Percentiles rank a stretch among this genome's conserved stretches.
Conservation (phyloP, 1,140 invertebrate genomes). For the Holcopasites calliopsidis region DNA sequence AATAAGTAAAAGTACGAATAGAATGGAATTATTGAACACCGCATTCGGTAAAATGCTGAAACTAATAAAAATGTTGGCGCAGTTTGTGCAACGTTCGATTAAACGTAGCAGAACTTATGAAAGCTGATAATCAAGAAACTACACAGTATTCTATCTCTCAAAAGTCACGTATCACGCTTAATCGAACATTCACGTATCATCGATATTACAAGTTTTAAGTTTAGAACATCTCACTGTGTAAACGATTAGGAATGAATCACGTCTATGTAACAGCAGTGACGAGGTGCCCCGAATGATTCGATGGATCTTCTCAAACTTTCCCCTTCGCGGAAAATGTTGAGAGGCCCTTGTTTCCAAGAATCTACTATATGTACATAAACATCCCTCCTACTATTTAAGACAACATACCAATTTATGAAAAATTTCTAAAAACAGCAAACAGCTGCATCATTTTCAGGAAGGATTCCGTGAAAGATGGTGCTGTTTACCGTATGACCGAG, state of each 20-base stretch:
- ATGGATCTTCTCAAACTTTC: not conserved
- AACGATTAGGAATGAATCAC: slow-evolving; percentile 5
- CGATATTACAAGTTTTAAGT: not conserved
- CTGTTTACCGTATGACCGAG: not conserved
- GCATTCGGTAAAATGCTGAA: too few species aligned
- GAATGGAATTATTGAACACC: too few species aligned
- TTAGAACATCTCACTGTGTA: not conserved
- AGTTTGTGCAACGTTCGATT: too few species aligned
- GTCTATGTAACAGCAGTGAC: not conserved
- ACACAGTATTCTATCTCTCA: not conserved
- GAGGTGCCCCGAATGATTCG: not conserved
- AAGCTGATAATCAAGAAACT: not conserved
- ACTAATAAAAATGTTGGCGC: not conserved
- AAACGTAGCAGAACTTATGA: too few species aligned
- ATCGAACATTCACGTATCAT: not conserved
- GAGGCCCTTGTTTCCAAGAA: not conserved
- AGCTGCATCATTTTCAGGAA: not conserved
- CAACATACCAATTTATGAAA: too few species aligned
- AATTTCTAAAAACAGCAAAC: not conserved
- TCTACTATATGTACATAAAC: too few species aligned
- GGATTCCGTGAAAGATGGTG: not conserved
- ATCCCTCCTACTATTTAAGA: not conserved
- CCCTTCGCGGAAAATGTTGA: not conserved
- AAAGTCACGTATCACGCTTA: not conserved
- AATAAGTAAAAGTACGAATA: too few species aligned